Conservation (phyloP, 2,113 vertebrate species). For the Bujurquina vittata region DNA sequence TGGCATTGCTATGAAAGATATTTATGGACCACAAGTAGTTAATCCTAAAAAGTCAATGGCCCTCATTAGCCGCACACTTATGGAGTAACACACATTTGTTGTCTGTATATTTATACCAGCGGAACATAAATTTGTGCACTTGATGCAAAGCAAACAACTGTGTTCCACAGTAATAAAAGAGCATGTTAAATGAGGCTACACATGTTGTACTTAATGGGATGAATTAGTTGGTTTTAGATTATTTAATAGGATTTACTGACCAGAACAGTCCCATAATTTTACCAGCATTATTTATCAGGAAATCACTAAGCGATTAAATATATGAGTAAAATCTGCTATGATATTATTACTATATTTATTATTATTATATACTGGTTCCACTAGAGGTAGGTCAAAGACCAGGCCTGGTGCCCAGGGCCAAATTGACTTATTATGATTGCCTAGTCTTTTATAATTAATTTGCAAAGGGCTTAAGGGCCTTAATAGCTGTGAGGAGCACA, state of each 20-base stretch:
- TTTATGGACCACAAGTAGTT: background rate
- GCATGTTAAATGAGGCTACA: background rate
- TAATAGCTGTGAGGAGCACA: constrained; percentile 85
- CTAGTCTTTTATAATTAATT: constrained; percentile 91
- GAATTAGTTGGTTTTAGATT: background rate
- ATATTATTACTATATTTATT: constrained; percentile 7
- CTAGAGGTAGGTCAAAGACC: constrained; percentile 80
- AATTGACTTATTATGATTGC: constrained; percentile 89
- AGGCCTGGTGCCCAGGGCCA: constrained; percentile 76
- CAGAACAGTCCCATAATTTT: background rate
- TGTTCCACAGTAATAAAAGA: background rate
- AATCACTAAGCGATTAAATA: background rate
- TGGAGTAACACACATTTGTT: background rate
- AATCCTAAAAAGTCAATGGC: background rate
- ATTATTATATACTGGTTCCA: constrained; percentile 2
- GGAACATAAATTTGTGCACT: background rate
- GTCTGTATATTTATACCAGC: background rate
- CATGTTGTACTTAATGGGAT: background rate
- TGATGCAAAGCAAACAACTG: background rate
- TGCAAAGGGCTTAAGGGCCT: constrained; percentile 84
- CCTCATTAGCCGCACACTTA: fast-evolving
- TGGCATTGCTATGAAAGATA: background rate
- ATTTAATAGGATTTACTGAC: background rate
- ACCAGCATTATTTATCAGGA: background rate
- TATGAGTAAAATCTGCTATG: background rate